Percentiles rank a stretch among this genome's conserved stretches.
phyloP scores from a whole-genome alignment of 2,888 invertebrate species.

The Aplocera efformata region DNA sequence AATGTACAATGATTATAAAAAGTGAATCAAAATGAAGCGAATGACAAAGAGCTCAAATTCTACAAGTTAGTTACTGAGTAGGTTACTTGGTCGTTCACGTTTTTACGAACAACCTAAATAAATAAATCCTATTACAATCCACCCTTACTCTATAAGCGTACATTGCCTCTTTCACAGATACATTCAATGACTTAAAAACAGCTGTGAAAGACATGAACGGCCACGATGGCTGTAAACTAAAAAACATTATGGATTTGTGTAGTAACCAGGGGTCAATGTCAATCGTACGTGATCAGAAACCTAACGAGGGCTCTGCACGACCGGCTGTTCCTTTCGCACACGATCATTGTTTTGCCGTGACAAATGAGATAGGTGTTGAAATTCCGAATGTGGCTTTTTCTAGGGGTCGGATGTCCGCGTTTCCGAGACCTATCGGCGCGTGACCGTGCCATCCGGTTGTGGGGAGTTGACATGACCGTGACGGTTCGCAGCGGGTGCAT shows the following conservation, averaged over 20 bases:
- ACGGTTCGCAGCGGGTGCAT: conserved; percentile 38
- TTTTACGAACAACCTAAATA: conserved; percentile 6
- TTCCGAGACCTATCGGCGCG: conserved; percentile 61
- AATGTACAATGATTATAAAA: no score
- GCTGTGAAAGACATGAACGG: background rate
- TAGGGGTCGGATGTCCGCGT: conserved; percentile 67
- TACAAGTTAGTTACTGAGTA: background rate
- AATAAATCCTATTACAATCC: conserved; percentile 15
- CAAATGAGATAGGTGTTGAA: conserved; percentile 24
- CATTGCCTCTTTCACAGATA: conserved; percentile 8
- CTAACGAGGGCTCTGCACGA: conserved; percentile 13
- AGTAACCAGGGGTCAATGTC: conserved; percentile 21
- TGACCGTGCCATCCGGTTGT: conserved; percentile 68
- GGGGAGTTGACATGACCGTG: conserved; percentile 55
- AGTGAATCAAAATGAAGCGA: no score
- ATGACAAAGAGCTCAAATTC: no score
- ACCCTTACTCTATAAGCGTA: conserved; percentile 7
- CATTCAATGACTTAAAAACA: conserved; percentile 5
- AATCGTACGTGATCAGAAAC: conserved; percentile 18
- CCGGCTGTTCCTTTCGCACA: conserved; percentile 18
- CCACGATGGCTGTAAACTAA: no score
- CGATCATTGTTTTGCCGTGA: conserved; percentile 14
- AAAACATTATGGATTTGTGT: conserved; percentile 1
- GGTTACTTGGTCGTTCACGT: no score
- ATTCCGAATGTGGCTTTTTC: conserved; percentile 27